Conservation (phyloP, 1,140 invertebrate species). For the Artemia franciscana region DNA sequence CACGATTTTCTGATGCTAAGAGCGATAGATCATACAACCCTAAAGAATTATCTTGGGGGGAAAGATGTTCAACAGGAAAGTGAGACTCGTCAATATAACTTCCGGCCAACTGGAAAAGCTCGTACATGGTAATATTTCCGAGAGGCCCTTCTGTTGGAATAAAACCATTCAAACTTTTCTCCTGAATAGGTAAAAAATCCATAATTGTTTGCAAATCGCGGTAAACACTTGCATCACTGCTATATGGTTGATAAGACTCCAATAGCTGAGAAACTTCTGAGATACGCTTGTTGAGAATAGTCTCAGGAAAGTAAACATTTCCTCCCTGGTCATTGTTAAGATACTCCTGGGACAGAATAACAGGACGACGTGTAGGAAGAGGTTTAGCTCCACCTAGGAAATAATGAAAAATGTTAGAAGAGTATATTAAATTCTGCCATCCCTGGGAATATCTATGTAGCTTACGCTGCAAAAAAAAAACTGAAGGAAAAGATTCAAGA, state of each 20-base stretch:
- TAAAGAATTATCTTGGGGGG: background rate
- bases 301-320: background rate
- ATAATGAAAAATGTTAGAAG: background rate
- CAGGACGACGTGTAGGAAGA: slow-evolving; percentile 1
- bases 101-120: slow-evolving; percentile 5
- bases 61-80: background rate
- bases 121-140: slow-evolving; percentile 4
- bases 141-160: slow-evolving; percentile 3
- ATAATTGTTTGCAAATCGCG: background rate
- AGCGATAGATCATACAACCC: background rate
- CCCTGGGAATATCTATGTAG: too few relatives aligned
- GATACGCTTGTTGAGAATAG: background rate
- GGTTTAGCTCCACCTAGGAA: slow-evolving; percentile 3
- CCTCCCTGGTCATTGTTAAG: background rate
- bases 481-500: too few relatives aligned
- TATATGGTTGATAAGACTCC: background rate
- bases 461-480: too few relatives aligned
- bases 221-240: background rate
- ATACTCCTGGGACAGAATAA: slow-evolving; percentile 7
- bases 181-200: background rate
- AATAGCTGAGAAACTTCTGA: background rate
- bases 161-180: background rate
- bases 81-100: background rate
- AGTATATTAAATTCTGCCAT: too few relatives aligned
- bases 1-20: too few relatives aligned